phyloP scores from a whole-genome alignment of 2,888 invertebrate species.

The Deilephila porcellus region DNA sequence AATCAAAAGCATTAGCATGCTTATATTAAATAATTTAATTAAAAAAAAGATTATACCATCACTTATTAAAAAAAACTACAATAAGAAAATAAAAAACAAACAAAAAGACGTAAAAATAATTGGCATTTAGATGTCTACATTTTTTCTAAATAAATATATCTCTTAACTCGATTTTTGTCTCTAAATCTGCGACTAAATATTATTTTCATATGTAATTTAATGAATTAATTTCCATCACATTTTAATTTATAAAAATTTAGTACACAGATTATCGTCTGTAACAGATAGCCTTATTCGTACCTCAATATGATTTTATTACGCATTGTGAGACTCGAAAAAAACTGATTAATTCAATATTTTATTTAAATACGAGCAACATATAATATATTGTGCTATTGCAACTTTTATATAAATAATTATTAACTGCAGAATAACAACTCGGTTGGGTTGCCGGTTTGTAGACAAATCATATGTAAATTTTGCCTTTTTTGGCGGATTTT shows the following conservation, averaged over 20 bases:
- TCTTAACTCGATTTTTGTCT: no score
- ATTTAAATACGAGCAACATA: constrained; percentile 10
- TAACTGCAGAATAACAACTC: constrained; percentile 13
- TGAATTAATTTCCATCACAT: constrained; percentile 1
- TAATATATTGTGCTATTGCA: constrained; percentile 12
- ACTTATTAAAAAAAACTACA: no score
- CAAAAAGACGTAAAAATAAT: no score
- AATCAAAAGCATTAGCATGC: background rate
- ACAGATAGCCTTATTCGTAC: background rate
- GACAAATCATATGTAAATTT: constrained; percentile 11
- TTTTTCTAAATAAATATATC: no score
- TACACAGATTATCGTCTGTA: background rate
- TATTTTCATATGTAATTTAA: background rate
- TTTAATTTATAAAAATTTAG: background rate
- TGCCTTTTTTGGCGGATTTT: background rate
- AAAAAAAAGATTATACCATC: no score
- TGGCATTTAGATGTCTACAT: no score
- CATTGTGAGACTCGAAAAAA: constrained; percentile 11
- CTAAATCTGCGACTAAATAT: background rate
- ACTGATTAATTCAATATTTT: constrained; percentile 5
- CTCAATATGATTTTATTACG: constrained; percentile 1
- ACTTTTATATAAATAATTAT: constrained; percentile 11
- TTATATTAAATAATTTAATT: no score
- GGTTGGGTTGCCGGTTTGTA: background rate
- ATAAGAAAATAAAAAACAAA: no score